phyloP scores from a whole-genome alignment of 1,140 invertebrate genomes.

The Venustaconcha ellipsiformis region DNA sequence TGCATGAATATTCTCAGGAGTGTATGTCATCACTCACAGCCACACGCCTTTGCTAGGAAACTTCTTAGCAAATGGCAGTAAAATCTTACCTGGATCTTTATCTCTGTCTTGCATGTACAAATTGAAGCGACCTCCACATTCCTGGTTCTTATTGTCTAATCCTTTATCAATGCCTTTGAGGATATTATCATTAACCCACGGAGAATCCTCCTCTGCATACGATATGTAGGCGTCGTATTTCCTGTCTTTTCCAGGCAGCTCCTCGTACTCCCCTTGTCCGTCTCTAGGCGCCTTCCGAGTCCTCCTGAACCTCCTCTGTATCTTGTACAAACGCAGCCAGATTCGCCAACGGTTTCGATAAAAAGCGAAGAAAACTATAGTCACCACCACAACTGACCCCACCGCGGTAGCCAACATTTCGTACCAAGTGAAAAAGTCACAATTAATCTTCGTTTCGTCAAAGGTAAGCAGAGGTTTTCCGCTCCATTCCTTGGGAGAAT shows the following conservation, averaged over 20 bases:
- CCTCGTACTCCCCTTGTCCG: slow-evolving; percentile 3
- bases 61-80: background rate
- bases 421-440: slow-evolving; percentile 38
- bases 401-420: slow-evolving; percentile 27
- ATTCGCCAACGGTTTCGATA: slow-evolving; percentile 51
- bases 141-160: background rate
- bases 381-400: slow-evolving; percentile 17
- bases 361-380: slow-evolving; percentile 20
- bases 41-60: too few species aligned
- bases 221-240: slow-evolving; percentile 47
- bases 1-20: too few species aligned
- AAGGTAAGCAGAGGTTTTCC: slow-evolving; percentile 43
- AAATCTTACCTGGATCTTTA: slow-evolving; percentile 10
- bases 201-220: slow-evolving; percentile 34
- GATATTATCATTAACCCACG: slow-evolving; percentile 41
- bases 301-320: background rate
- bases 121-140: slow-evolving; percentile 30
- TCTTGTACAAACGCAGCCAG: slow-evolving; percentile 33
- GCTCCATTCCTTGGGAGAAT: slow-evolving; percentile 43
- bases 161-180: slow-evolving; percentile 42
- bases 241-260: slow-evolving; percentile 2
- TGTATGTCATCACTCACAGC: too few species aligned
- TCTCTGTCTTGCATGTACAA: slow-evolving; percentile 45
- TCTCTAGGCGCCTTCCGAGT: background rate
- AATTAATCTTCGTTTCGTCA: slow-evolving; percentile 46